Conservation (phyloP, 2,113 vertebrate species). For the Takifugu flavidus region DNA sequence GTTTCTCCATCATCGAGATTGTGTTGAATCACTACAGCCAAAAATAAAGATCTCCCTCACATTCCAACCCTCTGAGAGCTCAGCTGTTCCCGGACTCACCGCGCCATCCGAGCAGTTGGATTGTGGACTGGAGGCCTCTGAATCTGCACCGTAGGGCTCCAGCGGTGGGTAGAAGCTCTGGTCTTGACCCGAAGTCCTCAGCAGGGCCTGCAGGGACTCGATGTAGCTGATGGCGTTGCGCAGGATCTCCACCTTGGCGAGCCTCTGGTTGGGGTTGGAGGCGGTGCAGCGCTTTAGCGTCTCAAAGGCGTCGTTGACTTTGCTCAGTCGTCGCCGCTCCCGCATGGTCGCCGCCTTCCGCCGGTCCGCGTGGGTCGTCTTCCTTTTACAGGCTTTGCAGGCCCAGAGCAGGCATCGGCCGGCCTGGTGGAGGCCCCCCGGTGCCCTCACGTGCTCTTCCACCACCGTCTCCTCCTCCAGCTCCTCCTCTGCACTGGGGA, state of each 20-base stretch:
- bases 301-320: slow-evolving; percentile 97
- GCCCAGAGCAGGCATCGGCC: slow-evolving; percentile 96
- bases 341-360: slow-evolving; percentile 94
- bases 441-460: slow-evolving; percentile 92
- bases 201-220: slow-evolving; percentile 91
- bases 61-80: too few relatives aligned
- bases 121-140: slow-evolving; percentile 90
- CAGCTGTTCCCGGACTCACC: slow-evolving; percentile 75
- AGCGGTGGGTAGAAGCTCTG: slow-evolving; percentile 66
- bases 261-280: slow-evolving; percentile 92
- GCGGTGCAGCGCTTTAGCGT: slow-evolving; percentile 95
- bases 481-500: background rate
- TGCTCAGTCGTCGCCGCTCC: slow-evolving; percentile 90
- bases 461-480: slow-evolving; percentile 73
- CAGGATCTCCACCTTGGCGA: slow-evolving; percentile 98
- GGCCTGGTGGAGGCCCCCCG: slow-evolving; percentile 94
- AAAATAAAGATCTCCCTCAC: slow-evolving; percentile 6
- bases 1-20: too few relatives aligned
- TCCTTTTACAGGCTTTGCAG: slow-evolving; percentile 97
- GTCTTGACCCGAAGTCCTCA: slow-evolving; percentile 77
- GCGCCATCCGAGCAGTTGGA: slow-evolving; percentile 97
- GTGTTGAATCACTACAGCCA: too few relatives aligned
- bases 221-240: slow-evolving; percentile 98
- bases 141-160: slow-evolving; percentile 94
- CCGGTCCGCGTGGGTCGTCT: slow-evolving; percentile 93